These are phyloP conservation scores for Cantharis nigra DNA, from an alignment of 2,888 invertebrate genomes.

Conservation along the genomic window DNA sequence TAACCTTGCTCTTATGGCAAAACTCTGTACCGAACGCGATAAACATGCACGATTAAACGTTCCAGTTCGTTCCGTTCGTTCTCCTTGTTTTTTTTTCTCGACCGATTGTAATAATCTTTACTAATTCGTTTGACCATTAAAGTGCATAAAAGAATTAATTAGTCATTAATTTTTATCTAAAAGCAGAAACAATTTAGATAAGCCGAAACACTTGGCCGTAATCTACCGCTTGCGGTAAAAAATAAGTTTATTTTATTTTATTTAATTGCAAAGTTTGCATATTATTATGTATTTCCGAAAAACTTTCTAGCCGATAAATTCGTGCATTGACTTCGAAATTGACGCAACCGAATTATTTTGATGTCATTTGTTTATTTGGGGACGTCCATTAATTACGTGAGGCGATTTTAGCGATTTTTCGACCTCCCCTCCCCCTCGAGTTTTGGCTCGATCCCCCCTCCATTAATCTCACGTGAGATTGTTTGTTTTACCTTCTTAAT, in stretches of 20 bases:
- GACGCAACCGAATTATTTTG: no score
- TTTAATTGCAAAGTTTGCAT: no score
- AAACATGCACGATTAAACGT: neutral
- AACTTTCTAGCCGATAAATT: no score
- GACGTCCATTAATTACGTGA: no score
- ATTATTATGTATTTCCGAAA: no score
- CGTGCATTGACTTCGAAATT: no score
- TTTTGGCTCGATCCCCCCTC: no score
- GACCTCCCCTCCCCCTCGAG: no score
- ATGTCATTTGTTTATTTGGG: no score
- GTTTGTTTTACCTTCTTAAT: no score
- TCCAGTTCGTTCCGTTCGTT: neutral
- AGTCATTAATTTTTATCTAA: neutral
- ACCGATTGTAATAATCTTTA: neutral
- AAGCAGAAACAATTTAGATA: neutral
- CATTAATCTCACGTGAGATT: no score
- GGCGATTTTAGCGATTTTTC: no score
- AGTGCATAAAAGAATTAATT: neutral
- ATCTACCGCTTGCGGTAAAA: neutral
- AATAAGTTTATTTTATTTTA: neutral
- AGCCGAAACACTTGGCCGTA: neutral
- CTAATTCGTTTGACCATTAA: neutral
- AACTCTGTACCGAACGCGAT: neutral
- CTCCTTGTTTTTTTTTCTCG: neutral
- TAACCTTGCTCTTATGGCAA: neutral